Evolutionary conservation across 2,797 vertebrate genomes (phyloP).

Genomic region (Falco berigora): DNA sequence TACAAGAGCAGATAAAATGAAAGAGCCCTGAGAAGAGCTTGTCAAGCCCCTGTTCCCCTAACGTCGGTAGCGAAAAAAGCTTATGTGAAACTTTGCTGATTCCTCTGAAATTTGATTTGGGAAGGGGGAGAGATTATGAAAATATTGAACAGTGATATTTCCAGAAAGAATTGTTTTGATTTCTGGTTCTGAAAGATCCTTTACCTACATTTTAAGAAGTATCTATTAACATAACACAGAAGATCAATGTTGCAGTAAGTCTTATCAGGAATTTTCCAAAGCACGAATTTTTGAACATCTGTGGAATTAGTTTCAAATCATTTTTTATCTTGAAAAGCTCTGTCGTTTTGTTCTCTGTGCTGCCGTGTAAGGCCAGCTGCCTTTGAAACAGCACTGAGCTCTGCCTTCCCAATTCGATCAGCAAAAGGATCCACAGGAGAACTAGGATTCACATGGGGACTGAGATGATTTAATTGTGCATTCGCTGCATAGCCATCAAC

Average conservation of each 20-base stretch:
- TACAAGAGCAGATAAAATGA: neutral
- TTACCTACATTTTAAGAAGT: neutral
- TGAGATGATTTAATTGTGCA: neutral
- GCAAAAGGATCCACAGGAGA: neutral
- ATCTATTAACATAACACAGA: neutral
- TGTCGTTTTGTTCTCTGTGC: neutral
- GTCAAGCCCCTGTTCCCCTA: neutral
- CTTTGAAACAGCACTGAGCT: neutral
- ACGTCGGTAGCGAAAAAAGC: neutral
- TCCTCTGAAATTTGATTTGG: neutral
- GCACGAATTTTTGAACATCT: neutral
- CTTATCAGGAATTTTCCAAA: neutral
- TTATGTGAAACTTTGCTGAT: neutral
- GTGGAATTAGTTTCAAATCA: neutral
- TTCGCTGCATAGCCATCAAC: rapidly evolving
- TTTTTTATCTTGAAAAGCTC: neutral
- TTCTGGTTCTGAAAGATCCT: neutral
- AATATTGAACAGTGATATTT: neutral
- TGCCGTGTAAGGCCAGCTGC: neutral
- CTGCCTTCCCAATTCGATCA: conserved; percentile 20
- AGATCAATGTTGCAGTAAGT: neutral
- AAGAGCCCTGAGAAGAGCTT: neutral
- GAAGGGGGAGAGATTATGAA: neutral
- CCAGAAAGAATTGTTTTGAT: neutral
- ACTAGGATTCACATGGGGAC: neutral